Evolutionary conservation across 2,888 invertebrate species (phyloP), one percentile per base, ranked within the genome.

Genomic region (Stenichneumon culpator): DNA sequence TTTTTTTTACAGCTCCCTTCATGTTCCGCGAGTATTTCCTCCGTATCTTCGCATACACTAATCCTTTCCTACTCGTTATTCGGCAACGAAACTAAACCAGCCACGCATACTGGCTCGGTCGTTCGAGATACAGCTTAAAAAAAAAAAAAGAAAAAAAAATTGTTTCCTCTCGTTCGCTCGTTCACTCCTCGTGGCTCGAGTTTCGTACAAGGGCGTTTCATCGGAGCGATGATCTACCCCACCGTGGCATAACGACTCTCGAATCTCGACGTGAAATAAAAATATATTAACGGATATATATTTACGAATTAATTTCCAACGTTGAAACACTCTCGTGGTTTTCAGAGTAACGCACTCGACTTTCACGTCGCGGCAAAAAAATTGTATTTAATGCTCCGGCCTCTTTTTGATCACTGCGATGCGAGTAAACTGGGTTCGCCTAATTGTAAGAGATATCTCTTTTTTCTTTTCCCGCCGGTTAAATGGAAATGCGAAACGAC

Each of bases 151-250:
- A 57, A 57, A 57, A 60, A 60, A 25, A 60, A 25, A 22, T 5
- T 4, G 3, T 60, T 60, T 60, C 28, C 28, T 25, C 60, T 60
- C 60, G 60, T 60, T 28, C 22, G 11, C 60, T 28, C 60, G 60
- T 60, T 60, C 25, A 28, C 28, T 60, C 60, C 60, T 28, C 60
- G 60, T 28, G 60, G 25, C 60, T 60, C 28, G 25, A 60, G 60
- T 60, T 60, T 39, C 60, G 60, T 60, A 6, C 60, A 16, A 25
- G 60, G 28, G 60, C 28, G n/a, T 28, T 60, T 60, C 60, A 28
- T 60, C 60, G 60, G 60, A 60, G 60, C 16, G 60, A 25, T 60
- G 60, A 60, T 60, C 57, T 28, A 28, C 57, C 25, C 60, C 4
- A 60, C 60, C 25, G 28, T 60, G 22, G 9, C 9, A 60, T 60